Evolutionary conservation across 2,113 vertebrate species (phyloP).

Genomic region (Empidonax traillii): DNA sequence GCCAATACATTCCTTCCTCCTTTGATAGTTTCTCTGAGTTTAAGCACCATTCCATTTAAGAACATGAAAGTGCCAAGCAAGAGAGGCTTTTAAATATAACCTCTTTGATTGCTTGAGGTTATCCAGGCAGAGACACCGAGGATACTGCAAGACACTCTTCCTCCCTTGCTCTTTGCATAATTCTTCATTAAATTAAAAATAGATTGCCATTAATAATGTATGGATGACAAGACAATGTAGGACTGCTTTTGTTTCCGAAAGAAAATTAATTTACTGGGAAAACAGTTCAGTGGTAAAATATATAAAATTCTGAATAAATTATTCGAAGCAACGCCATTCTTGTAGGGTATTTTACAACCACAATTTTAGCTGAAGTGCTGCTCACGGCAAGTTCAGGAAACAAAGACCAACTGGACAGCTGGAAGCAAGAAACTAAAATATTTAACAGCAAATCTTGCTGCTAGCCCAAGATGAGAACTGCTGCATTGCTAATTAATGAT

Average conservation of each 20-base stretch:
- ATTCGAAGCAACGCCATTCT: not conserved
- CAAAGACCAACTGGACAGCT: not conserved
- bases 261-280: not conserved
- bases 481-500: not conserved
- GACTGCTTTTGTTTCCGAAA: not conserved
- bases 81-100: not conserved
- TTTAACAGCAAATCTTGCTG: not conserved
- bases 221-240: not conserved
- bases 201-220: not conserved
- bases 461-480: not conserved
- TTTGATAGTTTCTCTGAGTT: not conserved
- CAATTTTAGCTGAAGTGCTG: not conserved
- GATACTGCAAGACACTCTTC: not conserved
- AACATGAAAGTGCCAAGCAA: not conserved
- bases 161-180: not conserved
- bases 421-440: not conserved
- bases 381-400: not conserved
- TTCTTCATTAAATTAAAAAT: slow-evolving; percentile 27
- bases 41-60: not conserved
- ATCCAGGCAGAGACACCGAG: not conserved
- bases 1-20: not conserved
- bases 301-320: not conserved
- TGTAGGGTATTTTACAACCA: not conserved
- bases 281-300: not conserved
- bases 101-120: not conserved